phyloP scores from a whole-genome alignment of 2,113 vertebrate species.

The Gopherus evgoodei region DNA sequence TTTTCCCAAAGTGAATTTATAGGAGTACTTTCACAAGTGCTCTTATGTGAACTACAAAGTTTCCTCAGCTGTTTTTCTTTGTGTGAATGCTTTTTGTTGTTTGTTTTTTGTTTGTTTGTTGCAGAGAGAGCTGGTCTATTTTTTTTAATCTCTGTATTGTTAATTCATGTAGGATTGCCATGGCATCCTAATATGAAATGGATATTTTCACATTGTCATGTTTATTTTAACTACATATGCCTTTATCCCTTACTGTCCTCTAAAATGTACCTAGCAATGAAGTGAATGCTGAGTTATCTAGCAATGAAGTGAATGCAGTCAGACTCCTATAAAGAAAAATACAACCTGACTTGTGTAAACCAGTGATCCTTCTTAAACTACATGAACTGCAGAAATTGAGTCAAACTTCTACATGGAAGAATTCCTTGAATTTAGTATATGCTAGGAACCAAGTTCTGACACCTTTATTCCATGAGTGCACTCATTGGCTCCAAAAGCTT shows the following conservation, averaged over 20 bases:
- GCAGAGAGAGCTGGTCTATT: not conserved
- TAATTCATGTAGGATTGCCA: not conserved
- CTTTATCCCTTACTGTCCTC: not conserved
- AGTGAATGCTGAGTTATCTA: not conserved
- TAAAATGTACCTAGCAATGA: not conserved
- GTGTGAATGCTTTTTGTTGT: not conserved
- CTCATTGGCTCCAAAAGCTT: not conserved
- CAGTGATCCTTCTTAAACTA: not conserved
- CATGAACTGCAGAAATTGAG: not conserved
- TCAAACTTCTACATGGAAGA: not conserved
- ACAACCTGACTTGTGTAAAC: not conserved
- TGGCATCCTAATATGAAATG: not conserved
- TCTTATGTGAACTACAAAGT: not conserved
- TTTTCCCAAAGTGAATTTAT: not conserved
- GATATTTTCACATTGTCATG: not conserved
- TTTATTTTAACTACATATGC: not conserved
- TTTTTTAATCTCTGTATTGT: not conserved
- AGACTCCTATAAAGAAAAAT: not conserved
- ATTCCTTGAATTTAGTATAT: not conserved
- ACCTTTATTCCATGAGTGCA: not conserved
- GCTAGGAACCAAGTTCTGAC: not conserved
- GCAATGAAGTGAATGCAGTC: not conserved
- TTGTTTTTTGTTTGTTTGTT: not conserved
- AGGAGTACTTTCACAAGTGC: not conserved
- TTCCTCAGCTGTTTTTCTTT: not conserved